Percentiles rank a stretch among this genome's conserved stretches.
phyloP scores from a whole-genome alignment of 2,888 invertebrate genomes.

The Oligia strigilis region DNA sequence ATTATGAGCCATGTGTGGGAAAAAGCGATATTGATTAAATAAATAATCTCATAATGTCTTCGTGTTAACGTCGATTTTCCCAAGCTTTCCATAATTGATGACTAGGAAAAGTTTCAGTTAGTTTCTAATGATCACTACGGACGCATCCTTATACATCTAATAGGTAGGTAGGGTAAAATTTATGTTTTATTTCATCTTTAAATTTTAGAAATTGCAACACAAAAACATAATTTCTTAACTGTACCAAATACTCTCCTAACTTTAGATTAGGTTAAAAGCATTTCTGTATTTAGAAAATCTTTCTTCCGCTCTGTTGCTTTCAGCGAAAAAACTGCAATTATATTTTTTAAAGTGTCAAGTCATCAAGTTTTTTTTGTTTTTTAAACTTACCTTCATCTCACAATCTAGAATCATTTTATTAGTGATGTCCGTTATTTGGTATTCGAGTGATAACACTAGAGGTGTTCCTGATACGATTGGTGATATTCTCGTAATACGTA shows the following conservation, averaged over 20 bases:
- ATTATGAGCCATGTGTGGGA: background rate
- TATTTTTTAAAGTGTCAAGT: slow-evolving; percentile 13
- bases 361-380: background rate
- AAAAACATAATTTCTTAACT: background rate
- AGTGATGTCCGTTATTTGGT: background rate
- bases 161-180: background rate
- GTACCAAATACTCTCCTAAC: background rate
- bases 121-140: slow-evolving; percentile 11
- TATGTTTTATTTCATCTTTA: background rate
- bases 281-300: slow-evolving; percentile 24
- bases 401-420: background rate
- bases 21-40: slow-evolving; percentile 11
- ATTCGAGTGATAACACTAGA: background rate
- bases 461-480: background rate
- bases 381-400: background rate
- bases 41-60: slow-evolving; percentile 18
- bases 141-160: background rate
- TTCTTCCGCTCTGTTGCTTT: slow-evolving; percentile 25
- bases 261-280: slow-evolving; percentile 14
- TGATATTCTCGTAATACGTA: slow-evolving; percentile 20
- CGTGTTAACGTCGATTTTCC: slow-evolving; percentile 11
- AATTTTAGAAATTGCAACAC: background rate
- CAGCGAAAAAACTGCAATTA: slow-evolving; percentile 20
- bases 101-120: slow-evolving; percentile 30
- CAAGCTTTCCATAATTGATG: slow-evolving; percentile 30